phyloP scores from a whole-genome alignment of 2,888 invertebrate species.

The Rhaphigaster nebulosa region DNA sequence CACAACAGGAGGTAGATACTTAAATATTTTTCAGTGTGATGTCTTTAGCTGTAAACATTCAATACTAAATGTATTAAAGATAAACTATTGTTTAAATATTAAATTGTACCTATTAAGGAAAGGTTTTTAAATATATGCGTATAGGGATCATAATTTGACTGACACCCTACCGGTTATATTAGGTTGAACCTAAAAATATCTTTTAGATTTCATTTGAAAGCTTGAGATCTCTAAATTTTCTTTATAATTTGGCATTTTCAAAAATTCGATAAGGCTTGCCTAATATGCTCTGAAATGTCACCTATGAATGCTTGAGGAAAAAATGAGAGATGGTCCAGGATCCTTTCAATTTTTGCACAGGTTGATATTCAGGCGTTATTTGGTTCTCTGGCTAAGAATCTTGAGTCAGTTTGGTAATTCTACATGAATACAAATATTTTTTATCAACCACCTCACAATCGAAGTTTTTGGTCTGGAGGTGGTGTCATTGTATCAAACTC shows the following conservation, averaged over 20 bases:
- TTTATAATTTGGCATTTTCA: not conserved
- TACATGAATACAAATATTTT: too few relatives aligned
- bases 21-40: conserved; percentile 9
- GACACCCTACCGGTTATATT: not conserved
- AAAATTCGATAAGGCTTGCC: too few relatives aligned
- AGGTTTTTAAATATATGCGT: not conserved
- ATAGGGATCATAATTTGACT: not conserved
- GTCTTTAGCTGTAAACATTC: not conserved
- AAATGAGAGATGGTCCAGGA: too few relatives aligned
- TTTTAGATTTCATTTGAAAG: not conserved
- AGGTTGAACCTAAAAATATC: too few relatives aligned
- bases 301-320: too few relatives aligned
- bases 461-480: too few relatives aligned
- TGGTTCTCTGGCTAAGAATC: too few relatives aligned
- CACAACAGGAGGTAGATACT: conserved; percentile 76
- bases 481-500: not conserved
- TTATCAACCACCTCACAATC: too few relatives aligned
- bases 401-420: too few relatives aligned
- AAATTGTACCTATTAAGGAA: not conserved
- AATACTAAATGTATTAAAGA: not conserved
- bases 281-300: too few relatives aligned
- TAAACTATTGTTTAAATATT: not conserved
- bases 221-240: not conserved
- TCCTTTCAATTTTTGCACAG: too few relatives aligned
- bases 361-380: too few relatives aligned